Base-by-base conservation (phyloP, 2,888 invertebrate genomes). In the Camptogramma bilineatum region DNA sequence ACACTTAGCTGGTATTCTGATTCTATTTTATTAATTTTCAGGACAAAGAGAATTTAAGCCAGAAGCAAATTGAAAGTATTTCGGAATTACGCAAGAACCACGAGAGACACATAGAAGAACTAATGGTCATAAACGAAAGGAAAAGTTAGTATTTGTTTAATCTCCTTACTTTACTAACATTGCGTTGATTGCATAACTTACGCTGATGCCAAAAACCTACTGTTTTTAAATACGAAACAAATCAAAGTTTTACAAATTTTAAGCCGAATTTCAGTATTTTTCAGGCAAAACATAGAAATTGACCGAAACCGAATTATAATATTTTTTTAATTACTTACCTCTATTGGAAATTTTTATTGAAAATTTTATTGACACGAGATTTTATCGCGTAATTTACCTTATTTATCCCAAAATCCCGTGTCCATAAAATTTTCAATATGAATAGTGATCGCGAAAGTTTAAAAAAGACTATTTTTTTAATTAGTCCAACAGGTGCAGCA, bases 1-100 rank as follows among this genome's bases (percentile, higher is more conserved):
- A n/a, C n/a, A n/a, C n/a, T n/a, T n/a, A n/a, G n/a, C n/a, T n/a
- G n/a, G n/a, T n/a, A n/a, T n/a, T n/a, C n/a, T 44, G 19, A 9
- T 13, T 46, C 10, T n/a, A n/a, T n/a, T 59, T 21, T 16, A 28
- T 42, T 5, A 5, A 8, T 47, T 60, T 57, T 4, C 73, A 92
- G 93, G 91, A 91, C 44, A 91, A 85, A 76, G 86, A 87, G 72
- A 78, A 73, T 62, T 62, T 80, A n/a, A 28, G 76, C 21, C 74
- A 79, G 58, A 84, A 79, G 68, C 84, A 87, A 34, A 83, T 82
- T 42, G 84, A 85, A 64, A 79, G 70, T 54, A 53, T 87, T 0
- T 65, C 65, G 9, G 85, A 86, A 68, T 60, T 91, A 66, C 81
- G 78, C 42, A 82, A 73, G 52, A 67, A 73, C n/a, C 82, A 88